These are phyloP conservation scores for Lithophane leautieri DNA, from an alignment of 2,888 invertebrate genomes.

Conservation along the genomic window DNA sequence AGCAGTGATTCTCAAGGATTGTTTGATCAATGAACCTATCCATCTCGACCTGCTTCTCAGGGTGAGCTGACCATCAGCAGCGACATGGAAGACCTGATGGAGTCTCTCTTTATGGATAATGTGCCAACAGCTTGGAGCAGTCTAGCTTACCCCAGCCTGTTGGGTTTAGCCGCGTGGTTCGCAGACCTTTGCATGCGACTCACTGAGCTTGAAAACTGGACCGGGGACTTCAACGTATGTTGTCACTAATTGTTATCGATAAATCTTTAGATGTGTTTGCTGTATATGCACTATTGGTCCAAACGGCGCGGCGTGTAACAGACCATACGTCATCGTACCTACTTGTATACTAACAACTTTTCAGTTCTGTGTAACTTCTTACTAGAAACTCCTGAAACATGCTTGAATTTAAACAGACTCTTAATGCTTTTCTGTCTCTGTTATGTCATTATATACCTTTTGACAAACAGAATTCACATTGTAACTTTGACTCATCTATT, in stretches of 20 bases:
- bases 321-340: not conserved
- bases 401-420: not conserved
- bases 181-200: slow-evolving; percentile 95
- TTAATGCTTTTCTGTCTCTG: not conserved
- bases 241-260: not conserved
- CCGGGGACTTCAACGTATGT: slow-evolving; percentile 94
- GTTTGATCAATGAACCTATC: not conserved
- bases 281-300: not conserved
- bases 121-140: slow-evolving; percentile 97
- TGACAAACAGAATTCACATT: not conserved
- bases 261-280: not conserved
- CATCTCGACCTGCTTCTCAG: slow-evolving; percentile 78
- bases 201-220: slow-evolving; percentile 96
- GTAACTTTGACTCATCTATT: slow-evolving; percentile 1
- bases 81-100: slow-evolving; percentile 97
- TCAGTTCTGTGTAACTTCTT: not conserved
- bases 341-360: not conserved
- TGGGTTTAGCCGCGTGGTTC: slow-evolving; percentile 96
- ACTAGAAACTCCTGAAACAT: not conserved
- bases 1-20: not conserved
- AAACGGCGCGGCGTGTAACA: not conserved
- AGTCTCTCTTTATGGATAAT: slow-evolving; percentile 96
- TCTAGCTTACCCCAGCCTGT: slow-evolving; percentile 96
- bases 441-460: not conserved
- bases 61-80: slow-evolving; percentile 98